Conservation (phyloP, 2,888 invertebrate genomes). For the Tromatobia lineatoria region DNA sequence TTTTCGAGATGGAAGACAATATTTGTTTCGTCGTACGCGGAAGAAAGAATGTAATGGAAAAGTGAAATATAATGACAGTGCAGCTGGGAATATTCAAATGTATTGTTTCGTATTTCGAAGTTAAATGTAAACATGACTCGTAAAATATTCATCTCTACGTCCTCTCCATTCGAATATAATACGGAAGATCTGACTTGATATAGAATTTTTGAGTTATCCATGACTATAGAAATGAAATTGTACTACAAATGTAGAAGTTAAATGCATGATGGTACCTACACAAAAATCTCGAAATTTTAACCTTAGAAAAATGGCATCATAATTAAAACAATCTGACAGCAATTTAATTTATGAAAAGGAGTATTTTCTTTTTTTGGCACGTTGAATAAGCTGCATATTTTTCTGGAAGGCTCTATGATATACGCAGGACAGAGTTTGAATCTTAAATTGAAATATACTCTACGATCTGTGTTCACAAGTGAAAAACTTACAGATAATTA, state of each 20-base stretch:
- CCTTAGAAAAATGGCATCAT: background rate
- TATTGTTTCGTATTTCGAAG: background rate
- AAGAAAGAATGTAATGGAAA: background rate
- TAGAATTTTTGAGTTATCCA: background rate
- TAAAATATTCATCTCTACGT: background rate
- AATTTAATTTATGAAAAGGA: background rate
- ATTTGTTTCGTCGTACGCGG: background rate
- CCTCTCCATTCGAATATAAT: background rate
- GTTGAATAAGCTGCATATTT: no score
- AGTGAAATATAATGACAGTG: background rate
- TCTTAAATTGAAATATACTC: no score
- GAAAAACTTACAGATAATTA: background rate
- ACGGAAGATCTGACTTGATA: background rate
- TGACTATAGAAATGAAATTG: no score
- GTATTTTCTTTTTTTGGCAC: background rate
- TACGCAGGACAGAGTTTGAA: no score
- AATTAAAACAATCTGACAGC: background rate
- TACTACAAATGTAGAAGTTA: no score
- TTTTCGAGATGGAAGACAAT: constrained; percentile 29
- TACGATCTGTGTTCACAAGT: no score
- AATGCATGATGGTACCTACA: no score
- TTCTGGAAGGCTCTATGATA: no score
- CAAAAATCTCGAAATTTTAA: no score
- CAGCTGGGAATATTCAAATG: background rate
- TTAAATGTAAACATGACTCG: background rate